A percentile compares a stretch with the other conserved stretches of the same genome.
Conservation (phyloP, 2,113 vertebrate genomes). For the Cottus gobio region DNA sequence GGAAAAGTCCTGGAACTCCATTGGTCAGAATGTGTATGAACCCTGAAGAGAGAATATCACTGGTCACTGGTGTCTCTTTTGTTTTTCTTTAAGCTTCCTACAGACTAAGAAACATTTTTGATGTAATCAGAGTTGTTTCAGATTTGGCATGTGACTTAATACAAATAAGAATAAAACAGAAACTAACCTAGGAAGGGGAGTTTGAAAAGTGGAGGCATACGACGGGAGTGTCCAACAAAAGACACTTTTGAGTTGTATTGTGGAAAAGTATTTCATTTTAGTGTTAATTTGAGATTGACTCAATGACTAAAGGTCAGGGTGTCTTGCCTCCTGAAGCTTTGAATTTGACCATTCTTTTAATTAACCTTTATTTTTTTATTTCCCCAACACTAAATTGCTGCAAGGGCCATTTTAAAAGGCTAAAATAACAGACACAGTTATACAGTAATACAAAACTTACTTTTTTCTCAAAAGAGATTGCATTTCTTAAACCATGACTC, state of each 20-base stretch:
- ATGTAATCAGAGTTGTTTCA: not conserved
- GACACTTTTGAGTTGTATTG: no score
- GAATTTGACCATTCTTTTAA: not conserved
- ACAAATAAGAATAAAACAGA: no score
- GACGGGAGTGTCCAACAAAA: no score
- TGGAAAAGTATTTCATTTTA: no score
- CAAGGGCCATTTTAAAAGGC: not conserved
- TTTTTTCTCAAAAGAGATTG: not conserved
- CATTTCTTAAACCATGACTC: not conserved
- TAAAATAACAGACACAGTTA: not conserved
- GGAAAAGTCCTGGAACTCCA: no score
- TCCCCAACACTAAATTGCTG: not conserved
- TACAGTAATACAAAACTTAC: not conserved
- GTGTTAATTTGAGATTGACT: not conserved
- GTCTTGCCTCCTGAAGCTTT: not conserved
- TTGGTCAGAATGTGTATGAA: no score
- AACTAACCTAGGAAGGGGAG: not conserved
- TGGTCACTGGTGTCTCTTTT: not conserved
- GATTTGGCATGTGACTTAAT: not conserved
- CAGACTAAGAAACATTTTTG: not conserved
- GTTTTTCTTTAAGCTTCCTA: no score
- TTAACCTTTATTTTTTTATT: not conserved
- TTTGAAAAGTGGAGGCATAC: not conserved
- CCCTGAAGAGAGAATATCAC: not conserved
- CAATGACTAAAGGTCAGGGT: not conserved